Base-by-base conservation (phyloP, 2,797 vertebrate species). In the Agapornis canus region DNA sequence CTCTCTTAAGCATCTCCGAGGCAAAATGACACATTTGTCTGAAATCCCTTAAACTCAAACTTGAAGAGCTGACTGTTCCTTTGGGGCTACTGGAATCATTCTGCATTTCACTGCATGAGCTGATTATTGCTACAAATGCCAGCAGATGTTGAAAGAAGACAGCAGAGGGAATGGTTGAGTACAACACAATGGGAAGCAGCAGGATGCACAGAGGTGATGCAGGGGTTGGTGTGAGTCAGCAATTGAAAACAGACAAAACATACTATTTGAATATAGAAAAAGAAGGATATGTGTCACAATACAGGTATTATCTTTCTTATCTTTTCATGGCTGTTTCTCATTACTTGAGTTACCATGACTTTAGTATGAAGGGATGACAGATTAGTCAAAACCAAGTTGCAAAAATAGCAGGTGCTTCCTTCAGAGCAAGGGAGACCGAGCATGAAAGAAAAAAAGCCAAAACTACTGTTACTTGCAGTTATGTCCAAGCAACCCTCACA, bases 11-110 rank as follows among this genome's bases (percentile, higher is more conserved):
- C 3, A 3, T 79, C 86, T 92, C 86, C 56, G 37, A 73, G 56
- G 68, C 21, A 92, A 93, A 96, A 89, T 87, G 84, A 89, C 84
- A 95, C 45, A 60, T 87, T 89, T 40, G 7, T 82, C 86, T 92
- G 68, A 82, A 91, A 91, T 77, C 80, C 56, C 78, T 95, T 77
- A 82, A 87, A 79, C 16, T 77, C 56, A 64, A 6, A 70, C 69
- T 64, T 85, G 84, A 94, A 78, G 29, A 83, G 35, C n/a, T 91
- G 85, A 89, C 72, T 91, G 87, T 23, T 92, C 65, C 79, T 94
- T 69, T 47, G 82, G 52, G 89, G n/a, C 72, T 85, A 48, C 22
- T 1, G 3, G 66, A 79, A 86, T 83, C 47, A 45, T 71, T 87
- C 76, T 71, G 75, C 72, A 75, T 91, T 85, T 94, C 82, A 86